Conservation (phyloP, 2,113 vertebrate genomes). For the Trematocara variabile region DNA sequence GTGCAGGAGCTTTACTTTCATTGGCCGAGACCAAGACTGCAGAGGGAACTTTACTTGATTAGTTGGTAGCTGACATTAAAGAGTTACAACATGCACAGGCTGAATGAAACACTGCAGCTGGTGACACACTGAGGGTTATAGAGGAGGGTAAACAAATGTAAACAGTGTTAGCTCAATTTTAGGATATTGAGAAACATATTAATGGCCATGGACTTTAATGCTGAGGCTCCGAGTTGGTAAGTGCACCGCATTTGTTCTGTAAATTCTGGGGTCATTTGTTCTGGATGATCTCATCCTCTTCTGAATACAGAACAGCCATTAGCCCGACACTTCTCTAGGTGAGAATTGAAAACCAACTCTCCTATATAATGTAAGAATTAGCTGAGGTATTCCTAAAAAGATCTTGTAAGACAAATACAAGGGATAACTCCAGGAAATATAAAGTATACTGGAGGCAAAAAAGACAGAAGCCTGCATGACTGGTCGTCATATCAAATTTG, state of each 20-base stretch:
- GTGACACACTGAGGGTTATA: neutral
- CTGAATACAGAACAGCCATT: neutral
- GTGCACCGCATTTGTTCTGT: neutral
- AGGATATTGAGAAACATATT: neutral
- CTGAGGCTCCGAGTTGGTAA: neutral
- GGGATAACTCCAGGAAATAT: fast-evolving
- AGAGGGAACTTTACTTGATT: neutral
- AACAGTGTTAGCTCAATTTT: neutral
- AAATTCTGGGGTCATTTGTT: neutral
- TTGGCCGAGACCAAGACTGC: neutral
- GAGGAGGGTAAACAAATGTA: neutral
- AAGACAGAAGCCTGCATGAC: neutral
- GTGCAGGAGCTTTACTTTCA: neutral
- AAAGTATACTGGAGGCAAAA: neutral
- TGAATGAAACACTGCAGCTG: neutral
- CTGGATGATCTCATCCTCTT: neutral
- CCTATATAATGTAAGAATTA: neutral
- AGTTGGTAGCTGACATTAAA: neutral
- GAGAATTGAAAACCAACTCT: neutral
- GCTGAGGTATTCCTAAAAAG: neutral
- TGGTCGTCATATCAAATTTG: neutral
- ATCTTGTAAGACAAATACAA: neutral
- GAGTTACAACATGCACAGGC: neutral
- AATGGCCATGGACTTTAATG: neutral
- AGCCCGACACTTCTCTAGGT: neutral